These are phyloP conservation scores for Thyatira batis DNA, from an alignment of 2,888 invertebrate species.

Conservation along the genomic window DNA sequence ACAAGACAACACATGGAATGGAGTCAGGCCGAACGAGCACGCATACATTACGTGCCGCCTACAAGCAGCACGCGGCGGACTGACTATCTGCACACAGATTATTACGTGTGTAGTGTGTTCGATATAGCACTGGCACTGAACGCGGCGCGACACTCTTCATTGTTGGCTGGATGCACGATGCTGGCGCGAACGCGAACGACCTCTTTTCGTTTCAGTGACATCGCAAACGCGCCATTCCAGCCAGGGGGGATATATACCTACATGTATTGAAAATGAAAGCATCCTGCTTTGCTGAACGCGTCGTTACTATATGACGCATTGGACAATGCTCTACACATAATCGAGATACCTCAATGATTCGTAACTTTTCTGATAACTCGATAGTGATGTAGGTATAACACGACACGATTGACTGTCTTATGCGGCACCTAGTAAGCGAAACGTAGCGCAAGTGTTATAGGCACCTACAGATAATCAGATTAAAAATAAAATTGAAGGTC, in stretches of 20 bases:
- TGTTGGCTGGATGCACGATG: slow-evolving; percentile 64
- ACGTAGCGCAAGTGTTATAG: background rate
- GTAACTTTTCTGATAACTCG: background rate
- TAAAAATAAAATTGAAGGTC: no score
- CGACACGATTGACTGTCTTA: background rate
- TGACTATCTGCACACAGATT: slow-evolving; percentile 58
- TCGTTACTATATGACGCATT: slow-evolving; percentile 4
- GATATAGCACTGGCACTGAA: slow-evolving; percentile 58
- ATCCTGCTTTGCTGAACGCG: slow-evolving; percentile 9
- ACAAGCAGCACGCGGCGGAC: slow-evolving; percentile 49
- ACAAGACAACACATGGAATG: slow-evolving; percentile 56
- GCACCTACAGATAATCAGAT: background rate
- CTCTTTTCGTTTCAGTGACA: slow-evolving; percentile 78
- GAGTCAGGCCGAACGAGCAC: slow-evolving; percentile 60
- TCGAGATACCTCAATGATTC: slow-evolving; percentile 23
- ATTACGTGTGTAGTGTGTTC: slow-evolving; percentile 54
- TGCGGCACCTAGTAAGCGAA: background rate
- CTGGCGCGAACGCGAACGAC: slow-evolving; percentile 67
- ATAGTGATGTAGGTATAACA: background rate
- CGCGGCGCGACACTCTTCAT: slow-evolving; percentile 48
- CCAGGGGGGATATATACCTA: slow-evolving; percentile 33
- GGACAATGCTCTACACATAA: slow-evolving; percentile 13
- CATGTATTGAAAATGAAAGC: slow-evolving; percentile 11
- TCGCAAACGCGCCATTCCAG: slow-evolving; percentile 45
- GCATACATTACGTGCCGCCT: slow-evolving; percentile 73